Evolutionary conservation across 2,797 vertebrate genomes (phyloP).

Genomic region (Crocodylus rhombifer): DNA sequence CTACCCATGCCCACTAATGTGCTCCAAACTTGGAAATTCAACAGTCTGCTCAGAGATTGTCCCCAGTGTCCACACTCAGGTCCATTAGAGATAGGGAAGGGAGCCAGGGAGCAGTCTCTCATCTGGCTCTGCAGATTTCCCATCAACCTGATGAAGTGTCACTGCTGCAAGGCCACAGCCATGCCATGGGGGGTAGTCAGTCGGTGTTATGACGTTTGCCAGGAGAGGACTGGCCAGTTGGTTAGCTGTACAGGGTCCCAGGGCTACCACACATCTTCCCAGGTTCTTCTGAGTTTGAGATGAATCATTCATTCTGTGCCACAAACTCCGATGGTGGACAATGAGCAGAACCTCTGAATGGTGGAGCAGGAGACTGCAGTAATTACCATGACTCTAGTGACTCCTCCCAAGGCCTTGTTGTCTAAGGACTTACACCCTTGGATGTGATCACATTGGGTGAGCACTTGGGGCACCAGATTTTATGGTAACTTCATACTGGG

Average conservation of each 20-base stretch:
- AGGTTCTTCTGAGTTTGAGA: neutral
- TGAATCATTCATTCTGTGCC: neutral
- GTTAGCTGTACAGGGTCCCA: neutral
- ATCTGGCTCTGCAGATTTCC: neutral
- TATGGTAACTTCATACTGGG: no score
- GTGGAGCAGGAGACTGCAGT: neutral
- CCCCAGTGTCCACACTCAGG: neutral
- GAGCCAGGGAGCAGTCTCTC: neutral
- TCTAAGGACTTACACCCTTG: no score
- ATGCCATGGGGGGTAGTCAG: neutral
- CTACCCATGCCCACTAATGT: no score
- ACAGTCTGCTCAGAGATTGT: no score
- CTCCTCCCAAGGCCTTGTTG: neutral
- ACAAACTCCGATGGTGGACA: neutral
- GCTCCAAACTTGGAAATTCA: no score
- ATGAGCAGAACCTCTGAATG: neutral
- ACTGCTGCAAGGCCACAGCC: constrained; percentile 1
- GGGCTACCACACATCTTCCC: neutral
- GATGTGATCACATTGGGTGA: no score
- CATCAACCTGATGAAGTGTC: neutral
- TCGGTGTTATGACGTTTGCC: neutral
- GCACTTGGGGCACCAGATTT: no score
- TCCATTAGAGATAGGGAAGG: neutral
- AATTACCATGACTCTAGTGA: neutral
- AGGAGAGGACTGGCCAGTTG: neutral